Percentiles rank a stretch among this genome's conserved stretches.
Evolutionary conservation across 2,797 vertebrate genomes (phyloP).

Genomic region (Phataginus tetradactyla): DNA sequence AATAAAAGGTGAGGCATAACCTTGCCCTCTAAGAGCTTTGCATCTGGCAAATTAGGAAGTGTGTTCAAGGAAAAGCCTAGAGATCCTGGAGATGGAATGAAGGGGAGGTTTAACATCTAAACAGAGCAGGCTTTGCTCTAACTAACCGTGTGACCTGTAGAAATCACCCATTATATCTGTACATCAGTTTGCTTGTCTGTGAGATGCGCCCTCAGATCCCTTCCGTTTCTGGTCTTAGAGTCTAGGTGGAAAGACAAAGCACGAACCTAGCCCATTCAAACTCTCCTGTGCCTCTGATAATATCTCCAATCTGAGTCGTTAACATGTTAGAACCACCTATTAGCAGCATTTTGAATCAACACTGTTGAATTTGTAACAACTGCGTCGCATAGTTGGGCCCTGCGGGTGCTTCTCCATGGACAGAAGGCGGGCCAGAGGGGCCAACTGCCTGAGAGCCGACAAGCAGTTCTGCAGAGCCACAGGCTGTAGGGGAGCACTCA

Average conservation of each 20-base stretch:
- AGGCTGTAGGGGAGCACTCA: neutral
- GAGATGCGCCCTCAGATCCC: neutral
- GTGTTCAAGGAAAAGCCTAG: neutral
- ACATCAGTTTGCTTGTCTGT: neutral
- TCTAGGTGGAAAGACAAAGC: neutral
- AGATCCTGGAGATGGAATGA: neutral
- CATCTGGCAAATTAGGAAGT: neutral
- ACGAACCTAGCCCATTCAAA: neutral
- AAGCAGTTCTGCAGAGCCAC: neutral
- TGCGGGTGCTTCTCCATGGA: neutral
- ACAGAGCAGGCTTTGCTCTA: neutral
- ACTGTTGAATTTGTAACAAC: neutral
- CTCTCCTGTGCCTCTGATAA: neutral
- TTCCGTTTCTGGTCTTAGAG: neutral
- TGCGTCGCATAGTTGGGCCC: neutral
- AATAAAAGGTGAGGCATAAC: neutral
- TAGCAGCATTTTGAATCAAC: neutral
- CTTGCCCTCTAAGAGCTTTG: neutral
- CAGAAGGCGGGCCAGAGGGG: neutral
- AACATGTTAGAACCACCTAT: neutral
- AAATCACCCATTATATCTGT: neutral
- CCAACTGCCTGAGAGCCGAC: rapidly evolving
- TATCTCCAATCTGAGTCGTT: neutral
- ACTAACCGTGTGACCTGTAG: neutral
- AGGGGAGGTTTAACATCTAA: neutral